Percentiles rank a stretch among this genome's conserved stretches.
phyloP scores from a whole-genome alignment of 2,113 vertebrate species.

The Panthera uncia region DNA sequence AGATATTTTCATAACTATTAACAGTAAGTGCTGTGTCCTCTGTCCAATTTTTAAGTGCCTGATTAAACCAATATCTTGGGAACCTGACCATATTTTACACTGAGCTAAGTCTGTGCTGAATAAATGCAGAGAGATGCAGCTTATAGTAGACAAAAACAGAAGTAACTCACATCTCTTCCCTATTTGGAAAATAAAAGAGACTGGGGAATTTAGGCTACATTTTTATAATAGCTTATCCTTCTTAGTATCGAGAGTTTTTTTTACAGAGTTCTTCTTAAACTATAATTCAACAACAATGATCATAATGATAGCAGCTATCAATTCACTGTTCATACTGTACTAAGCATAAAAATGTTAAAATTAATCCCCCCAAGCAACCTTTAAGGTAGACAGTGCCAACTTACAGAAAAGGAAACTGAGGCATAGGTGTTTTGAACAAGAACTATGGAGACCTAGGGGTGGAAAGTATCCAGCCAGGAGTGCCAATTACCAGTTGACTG shows the following conservation, averaged over 20 bases:
- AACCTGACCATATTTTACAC: not conserved
- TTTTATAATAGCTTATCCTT: not conserved
- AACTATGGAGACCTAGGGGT: not conserved
- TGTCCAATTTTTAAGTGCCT: not conserved
- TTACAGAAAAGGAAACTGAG: constrained; percentile 22
- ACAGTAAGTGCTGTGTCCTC: not conserved
- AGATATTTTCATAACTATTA: not conserved
- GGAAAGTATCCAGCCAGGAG: not conserved
- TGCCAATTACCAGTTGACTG: not conserved
- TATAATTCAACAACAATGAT: not conserved
- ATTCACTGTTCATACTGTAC: not conserved
- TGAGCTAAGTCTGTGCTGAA: not conserved
- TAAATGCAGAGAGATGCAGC: not conserved
- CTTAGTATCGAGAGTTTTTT: not conserved
- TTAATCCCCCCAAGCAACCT: not conserved
- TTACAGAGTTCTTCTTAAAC: not conserved
- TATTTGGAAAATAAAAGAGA: not conserved
- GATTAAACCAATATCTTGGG: not conserved
- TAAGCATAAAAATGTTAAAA: not conserved
- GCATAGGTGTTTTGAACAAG: not conserved
- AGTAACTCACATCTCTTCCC: not conserved
- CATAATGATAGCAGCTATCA: not conserved
- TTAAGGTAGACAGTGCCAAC: not conserved
- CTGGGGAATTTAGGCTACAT: not conserved
- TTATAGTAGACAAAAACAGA: not conserved